Conservation (phyloP, 2,888 invertebrate species). For the Andrena bicolor region DNA sequence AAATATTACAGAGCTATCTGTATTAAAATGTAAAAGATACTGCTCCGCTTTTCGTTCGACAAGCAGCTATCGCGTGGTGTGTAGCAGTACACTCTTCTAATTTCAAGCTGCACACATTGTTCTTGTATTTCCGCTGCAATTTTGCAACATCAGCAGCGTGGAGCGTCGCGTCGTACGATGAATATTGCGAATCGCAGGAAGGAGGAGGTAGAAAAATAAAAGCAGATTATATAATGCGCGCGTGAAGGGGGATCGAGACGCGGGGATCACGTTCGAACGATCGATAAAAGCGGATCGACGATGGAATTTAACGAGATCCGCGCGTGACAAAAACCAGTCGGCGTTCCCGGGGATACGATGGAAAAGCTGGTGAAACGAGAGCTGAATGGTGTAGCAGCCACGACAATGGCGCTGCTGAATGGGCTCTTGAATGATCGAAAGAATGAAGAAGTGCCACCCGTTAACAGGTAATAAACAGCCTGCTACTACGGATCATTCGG, state of each 20-base stretch:
- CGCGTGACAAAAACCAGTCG: conserved; percentile 68
- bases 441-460: conserved; percentile 56
- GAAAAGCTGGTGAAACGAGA: conserved; percentile 71
- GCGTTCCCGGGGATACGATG: conserved; percentile 42
- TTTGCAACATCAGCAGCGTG: not conserved
- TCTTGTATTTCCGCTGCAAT: not conserved
- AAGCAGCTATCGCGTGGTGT: not conserved
- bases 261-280: conserved; percentile 44
- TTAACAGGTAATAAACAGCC: conserved; percentile 61
- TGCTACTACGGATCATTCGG: conserved; percentile 32
- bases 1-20: too few relatives aligned
- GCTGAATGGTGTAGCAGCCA: conserved; percentile 63
- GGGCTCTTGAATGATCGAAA: conserved; percentile 65
- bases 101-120: not conserved
- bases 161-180: conserved; percentile 4
- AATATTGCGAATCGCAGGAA: not conserved
- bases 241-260: conserved; percentile 43
- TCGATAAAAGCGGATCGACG: conserved; percentile 62
- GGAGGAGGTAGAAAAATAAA: conserved; percentile 7
- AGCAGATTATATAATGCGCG: conserved; percentile 45
- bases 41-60: not conserved
- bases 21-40: too few relatives aligned
- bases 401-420: conserved; percentile 66
- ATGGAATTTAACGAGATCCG: conserved; percentile 64
- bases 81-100: not conserved